phyloP scores from a whole-genome alignment of 2,888 invertebrate genomes.

The Syritta pipiens region DNA sequence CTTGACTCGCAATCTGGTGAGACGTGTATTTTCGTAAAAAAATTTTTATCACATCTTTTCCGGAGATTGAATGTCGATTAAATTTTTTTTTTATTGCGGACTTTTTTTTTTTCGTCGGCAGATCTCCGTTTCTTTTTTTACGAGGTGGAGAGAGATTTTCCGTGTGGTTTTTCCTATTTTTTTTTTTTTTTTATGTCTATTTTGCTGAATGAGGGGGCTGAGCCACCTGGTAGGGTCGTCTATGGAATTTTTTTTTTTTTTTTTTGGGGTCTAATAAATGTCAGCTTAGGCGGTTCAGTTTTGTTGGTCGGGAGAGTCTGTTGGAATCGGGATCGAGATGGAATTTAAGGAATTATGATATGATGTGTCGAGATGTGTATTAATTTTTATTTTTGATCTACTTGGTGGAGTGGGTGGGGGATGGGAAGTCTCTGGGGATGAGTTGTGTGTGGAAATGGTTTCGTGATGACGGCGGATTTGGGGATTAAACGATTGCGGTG shows the following conservation, averaged over 20 bases:
- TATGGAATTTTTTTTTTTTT: no score
- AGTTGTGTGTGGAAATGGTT: no score
- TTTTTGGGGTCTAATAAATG: slow-evolving; percentile 56
- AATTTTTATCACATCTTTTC: slow-evolving; percentile 22
- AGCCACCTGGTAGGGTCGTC: slow-evolving; percentile 28
- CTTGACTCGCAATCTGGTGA: slow-evolving; percentile 27
- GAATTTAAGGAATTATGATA: slow-evolving; percentile 19
- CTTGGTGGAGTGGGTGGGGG: no score
- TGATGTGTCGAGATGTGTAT: slow-evolving; percentile 20
- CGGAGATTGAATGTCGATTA: slow-evolving; percentile 58
- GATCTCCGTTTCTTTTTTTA: slow-evolving; percentile 24
- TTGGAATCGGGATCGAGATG: background rate
- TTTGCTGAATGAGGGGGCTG: slow-evolving; percentile 9
- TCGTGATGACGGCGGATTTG: no score
- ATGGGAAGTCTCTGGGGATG: no score
- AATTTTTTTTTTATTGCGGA: slow-evolving; percentile 52
- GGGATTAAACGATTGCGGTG: no score
- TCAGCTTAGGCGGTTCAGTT: slow-evolving; percentile 38
- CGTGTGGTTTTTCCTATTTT: slow-evolving; percentile 34
- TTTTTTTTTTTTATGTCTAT: background rate
- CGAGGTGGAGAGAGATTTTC: slow-evolving; percentile 37
- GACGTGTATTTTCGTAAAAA: slow-evolving; percentile 14
- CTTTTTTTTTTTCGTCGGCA: slow-evolving; percentile 4
- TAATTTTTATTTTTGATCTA: slow-evolving; percentile 20
- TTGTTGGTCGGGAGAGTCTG: background rate